These are phyloP conservation scores for Rhinophrynus dorsalis DNA, from an alignment of 2,797 vertebrate species.

Conservation along the genomic window DNA sequence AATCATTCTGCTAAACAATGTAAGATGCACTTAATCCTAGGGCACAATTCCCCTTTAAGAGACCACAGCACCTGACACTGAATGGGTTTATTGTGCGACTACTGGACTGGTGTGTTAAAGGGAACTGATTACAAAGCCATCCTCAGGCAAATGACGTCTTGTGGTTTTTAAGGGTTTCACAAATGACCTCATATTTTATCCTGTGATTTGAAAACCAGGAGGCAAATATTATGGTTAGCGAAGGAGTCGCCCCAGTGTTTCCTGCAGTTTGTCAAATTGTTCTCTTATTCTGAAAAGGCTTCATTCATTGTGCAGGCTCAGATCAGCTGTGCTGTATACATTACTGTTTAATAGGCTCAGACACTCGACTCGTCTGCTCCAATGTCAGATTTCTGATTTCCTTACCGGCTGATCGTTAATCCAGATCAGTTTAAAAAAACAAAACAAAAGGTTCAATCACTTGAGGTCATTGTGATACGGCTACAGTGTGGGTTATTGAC, in stretches of 20 bases:
- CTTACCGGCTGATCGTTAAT: neutral
- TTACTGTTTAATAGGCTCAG: neutral
- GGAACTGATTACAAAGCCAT: neutral
- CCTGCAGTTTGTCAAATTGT: constrained; percentile 1
- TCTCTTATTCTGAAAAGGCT: neutral
- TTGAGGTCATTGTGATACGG: no score
- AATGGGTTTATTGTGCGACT: no score
- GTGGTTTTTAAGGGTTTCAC: neutral
- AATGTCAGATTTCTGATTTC: neutral
- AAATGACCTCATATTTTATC: constrained; percentile 5
- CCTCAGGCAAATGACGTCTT: neutral
- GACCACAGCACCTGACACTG: no score
- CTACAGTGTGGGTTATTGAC: no score
- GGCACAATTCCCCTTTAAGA: no score
- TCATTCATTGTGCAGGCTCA: neutral
- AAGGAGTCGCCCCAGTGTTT: neutral
- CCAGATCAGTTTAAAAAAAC: neutral
- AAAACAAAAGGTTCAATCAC: no score
- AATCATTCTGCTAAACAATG: no score
- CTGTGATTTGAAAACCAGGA: constrained; percentile 26
- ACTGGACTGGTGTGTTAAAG: neutral
- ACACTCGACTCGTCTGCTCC: neutral
- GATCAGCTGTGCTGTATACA: neutral
- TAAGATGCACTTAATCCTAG: no score
- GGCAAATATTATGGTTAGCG: constrained; percentile 15